These are phyloP conservation scores for Hemicrepidius hirtus DNA, from an alignment of 2,888 invertebrate species.

Conservation along the genomic window DNA sequence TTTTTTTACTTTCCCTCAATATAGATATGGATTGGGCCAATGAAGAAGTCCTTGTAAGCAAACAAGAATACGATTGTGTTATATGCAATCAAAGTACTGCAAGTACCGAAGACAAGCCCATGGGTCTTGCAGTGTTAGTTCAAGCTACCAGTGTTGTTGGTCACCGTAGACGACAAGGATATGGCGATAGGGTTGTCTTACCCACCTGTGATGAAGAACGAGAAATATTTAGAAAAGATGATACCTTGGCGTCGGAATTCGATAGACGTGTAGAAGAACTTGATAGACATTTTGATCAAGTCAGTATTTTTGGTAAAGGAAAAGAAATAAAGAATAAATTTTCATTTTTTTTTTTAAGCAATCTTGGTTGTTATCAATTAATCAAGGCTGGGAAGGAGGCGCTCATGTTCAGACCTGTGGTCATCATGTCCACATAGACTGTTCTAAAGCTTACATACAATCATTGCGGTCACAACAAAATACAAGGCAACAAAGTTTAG, in stretches of 20 bases:
- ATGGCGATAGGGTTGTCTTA: constrained; percentile 74
- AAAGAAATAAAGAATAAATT: no score
- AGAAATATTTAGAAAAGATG: constrained; percentile 75
- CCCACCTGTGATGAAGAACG: constrained; percentile 81
- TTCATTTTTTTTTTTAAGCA: constrained; percentile 71
- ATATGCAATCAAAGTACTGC: constrained; percentile 95
- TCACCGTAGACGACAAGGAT: constrained; percentile 77
- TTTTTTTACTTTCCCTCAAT: no score
- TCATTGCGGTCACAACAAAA: constrained; percentile 85
- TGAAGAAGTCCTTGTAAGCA: constrained; percentile 74
- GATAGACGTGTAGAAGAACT: constrained; percentile 86
- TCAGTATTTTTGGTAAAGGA: constrained; percentile 65
- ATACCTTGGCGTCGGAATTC: constrained; percentile 84
- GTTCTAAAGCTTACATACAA: constrained; percentile 92
- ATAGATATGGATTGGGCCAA: constrained; percentile 80
- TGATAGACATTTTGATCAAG: constrained; percentile 84
- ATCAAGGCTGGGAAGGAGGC: constrained; percentile 92
- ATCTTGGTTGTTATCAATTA: constrained; percentile 87
- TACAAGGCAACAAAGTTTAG: constrained; percentile 80
- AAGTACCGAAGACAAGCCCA: constrained; percentile 87
- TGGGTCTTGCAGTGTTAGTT: constrained; percentile 92
- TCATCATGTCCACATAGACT: constrained; percentile 96
- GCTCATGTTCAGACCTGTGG: constrained; percentile 97
- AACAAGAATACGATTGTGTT: constrained; percentile 92
- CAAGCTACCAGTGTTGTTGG: constrained; percentile 93